Percentiles rank a stretch among this genome's conserved stretches.
These are phyloP conservation scores for Condylura cristata DNA, from an alignment of 2,113 vertebrate species.

Conservation along the genomic window DNA sequence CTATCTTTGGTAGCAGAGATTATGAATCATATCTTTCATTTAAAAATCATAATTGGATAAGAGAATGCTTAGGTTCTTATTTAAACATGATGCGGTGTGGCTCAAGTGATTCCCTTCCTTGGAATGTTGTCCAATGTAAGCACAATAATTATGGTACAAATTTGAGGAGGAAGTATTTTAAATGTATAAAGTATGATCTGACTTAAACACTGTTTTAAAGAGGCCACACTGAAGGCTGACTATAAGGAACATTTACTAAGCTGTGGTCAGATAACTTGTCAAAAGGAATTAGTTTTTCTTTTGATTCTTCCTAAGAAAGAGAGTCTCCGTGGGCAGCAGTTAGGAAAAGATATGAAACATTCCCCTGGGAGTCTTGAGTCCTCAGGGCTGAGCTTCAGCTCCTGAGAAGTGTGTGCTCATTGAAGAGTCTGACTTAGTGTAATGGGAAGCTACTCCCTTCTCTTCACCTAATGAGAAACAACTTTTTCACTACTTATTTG, in stretches of 20 bases:
- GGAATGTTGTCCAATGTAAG: not conserved
- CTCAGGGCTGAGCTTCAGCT: not conserved
- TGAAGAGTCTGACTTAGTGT: not conserved
- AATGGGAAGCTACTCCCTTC: not conserved
- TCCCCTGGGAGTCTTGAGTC: not conserved
- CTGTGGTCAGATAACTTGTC: not conserved
- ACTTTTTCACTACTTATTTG: not conserved
- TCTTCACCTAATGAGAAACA: not conserved
- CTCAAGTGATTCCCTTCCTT: not conserved
- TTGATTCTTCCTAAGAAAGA: not conserved
- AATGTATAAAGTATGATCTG: not conserved
- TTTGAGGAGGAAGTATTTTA: not conserved
- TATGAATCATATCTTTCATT: constrained; percentile 37
- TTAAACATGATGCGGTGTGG: not conserved
- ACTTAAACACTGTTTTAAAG: constrained; percentile 3
- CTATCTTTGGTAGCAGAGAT: not conserved
- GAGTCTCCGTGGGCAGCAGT: not conserved
- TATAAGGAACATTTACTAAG: not conserved
- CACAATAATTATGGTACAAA: not conserved
- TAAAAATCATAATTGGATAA: constrained; percentile 9
- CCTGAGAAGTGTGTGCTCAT: not conserved
- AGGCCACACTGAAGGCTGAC: not conserved
- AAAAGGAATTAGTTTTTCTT: not conserved
- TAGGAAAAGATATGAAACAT: not conserved
- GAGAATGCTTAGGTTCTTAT: not conserved